phyloP scores from a whole-genome alignment of 2,888 invertebrate species.

The Mantis religiosa region DNA sequence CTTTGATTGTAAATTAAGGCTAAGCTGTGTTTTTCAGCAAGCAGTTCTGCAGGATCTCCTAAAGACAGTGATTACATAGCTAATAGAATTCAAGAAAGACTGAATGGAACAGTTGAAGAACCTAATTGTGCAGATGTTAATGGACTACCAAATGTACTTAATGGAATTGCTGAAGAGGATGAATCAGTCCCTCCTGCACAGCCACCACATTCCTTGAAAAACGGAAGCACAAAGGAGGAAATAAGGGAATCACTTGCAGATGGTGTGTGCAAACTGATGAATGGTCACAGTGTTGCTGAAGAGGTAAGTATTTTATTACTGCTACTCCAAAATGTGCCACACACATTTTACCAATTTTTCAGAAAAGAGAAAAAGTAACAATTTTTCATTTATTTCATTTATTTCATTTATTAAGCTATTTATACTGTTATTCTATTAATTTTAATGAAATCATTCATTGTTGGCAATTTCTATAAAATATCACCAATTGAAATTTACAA shows the following conservation, averaged over 20 bases:
- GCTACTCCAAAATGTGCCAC: too few species aligned
- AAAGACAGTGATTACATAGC: background rate
- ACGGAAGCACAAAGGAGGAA: background rate
- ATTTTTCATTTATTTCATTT: too few species aligned
- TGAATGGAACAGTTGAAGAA: background rate
- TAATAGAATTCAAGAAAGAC: background rate
- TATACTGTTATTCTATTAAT: too few species aligned
- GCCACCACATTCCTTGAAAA: background rate
- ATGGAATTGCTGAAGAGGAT: conserved; percentile 24
- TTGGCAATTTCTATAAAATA: too few species aligned
- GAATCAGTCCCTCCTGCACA: background rate
- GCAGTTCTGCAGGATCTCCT: background rate
- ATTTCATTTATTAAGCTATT: too few species aligned
- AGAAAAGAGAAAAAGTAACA: too few species aligned
- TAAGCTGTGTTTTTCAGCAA: background rate
- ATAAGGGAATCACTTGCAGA: background rate
- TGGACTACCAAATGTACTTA: background rate
- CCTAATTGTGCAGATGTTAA: background rate
- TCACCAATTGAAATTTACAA: too few species aligned
- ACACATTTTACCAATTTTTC: too few species aligned
- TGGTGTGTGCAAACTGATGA: background rate
- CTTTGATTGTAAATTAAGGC: background rate
- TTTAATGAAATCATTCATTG: too few species aligned
- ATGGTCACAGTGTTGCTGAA: background rate
- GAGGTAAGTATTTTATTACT: background rate